Base-by-base conservation (phyloP, 2,113 vertebrate species). In the Isichthys henryi region DNA sequence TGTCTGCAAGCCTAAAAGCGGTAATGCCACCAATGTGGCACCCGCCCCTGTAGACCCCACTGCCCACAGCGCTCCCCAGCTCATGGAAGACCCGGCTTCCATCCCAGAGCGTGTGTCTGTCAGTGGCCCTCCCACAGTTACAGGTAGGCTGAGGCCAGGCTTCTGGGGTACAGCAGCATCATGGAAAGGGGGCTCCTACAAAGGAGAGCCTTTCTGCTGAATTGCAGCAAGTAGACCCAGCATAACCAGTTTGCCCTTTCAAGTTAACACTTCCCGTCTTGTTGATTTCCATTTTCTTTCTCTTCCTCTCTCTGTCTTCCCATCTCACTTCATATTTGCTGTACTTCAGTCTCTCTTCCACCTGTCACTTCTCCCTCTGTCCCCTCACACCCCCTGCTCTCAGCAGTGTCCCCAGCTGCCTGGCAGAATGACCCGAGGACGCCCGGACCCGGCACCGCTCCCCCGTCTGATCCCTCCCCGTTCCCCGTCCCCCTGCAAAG, bases 401-500 rank as follows among this genome's bases (percentile, higher is more conserved):
- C 89, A 87, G 62, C 48, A 6, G 31, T 48, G 9, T n/a, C 48
- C 56, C 17, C 88, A 35, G 52, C 74, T 17, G 50, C n/a, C 53
- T 62, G 39, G 39, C 27, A 46, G 52, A 86, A 31, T 58, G 88
- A 88, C 3, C 46, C 70, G 87, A 45, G 45, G 39, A 56, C 17
- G 7, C 90, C 87, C 31, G 19, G 49, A 66, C 11, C 50, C 45
- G n/a, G 53, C 49, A 5, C 70, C 27, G 23, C 87, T 15, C 52
- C 43, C 87, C 52, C 50, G 31, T 83, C 31, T 13, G 6, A 23
- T 45, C n/a, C 86, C 58, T 58, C 90, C 2, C 85, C 85, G 50
- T 90, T 86, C 39, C 91, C 94, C 0, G 89, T 96, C 70, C 96
- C 96, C 48, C 91, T 96, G 87, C 91, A 94, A 87, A 93, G 90